Percentiles rank a stretch among this genome's conserved stretches.
phyloP scores from a whole-genome alignment of 2,797 vertebrate genomes.

The Jordanella pulchra region DNA sequence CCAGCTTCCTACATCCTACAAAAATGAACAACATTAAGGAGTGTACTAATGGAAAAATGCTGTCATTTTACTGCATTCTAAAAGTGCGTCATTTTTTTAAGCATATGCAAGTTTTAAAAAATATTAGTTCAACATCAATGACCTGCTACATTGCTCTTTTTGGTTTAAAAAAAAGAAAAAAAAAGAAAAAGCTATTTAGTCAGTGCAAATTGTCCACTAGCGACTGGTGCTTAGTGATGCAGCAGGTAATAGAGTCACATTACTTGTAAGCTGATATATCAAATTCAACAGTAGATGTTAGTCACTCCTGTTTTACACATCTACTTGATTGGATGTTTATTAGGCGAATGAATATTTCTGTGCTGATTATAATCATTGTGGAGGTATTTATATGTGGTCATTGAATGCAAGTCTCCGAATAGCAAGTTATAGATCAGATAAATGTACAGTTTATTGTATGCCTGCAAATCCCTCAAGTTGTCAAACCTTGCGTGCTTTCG shows the following conservation, averaged over 20 bases:
- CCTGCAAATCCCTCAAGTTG: slow-evolving; percentile 15
- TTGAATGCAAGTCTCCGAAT: not conserved
- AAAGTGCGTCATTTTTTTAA: too few relatives aligned
- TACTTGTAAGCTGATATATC: not conserved
- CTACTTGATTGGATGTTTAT: too few relatives aligned
- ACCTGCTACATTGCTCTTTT: too few relatives aligned
- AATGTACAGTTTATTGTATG: slow-evolving; percentile 1
- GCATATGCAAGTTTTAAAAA: too few relatives aligned
- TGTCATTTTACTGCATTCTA: not conserved
- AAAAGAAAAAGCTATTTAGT: not conserved
- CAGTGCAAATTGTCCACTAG: not conserved
- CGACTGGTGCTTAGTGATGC: not conserved
- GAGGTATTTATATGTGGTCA: not conserved
- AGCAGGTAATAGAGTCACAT: not conserved
- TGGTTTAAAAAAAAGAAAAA: too few relatives aligned
- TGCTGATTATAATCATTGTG: not conserved
- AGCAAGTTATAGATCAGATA: not conserved
- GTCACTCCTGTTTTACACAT: not conserved
- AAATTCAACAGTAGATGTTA: not conserved
- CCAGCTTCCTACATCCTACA: not conserved
- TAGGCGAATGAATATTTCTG: not conserved
- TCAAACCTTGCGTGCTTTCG: slow-evolving; percentile 19
- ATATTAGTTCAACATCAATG: too few relatives aligned
- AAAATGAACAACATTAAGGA: too few relatives aligned
- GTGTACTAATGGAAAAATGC: too few relatives aligned